Base-by-base conservation (phyloP, 1,140 invertebrate genomes). In the Leptinotarsa lineolata region DNA sequence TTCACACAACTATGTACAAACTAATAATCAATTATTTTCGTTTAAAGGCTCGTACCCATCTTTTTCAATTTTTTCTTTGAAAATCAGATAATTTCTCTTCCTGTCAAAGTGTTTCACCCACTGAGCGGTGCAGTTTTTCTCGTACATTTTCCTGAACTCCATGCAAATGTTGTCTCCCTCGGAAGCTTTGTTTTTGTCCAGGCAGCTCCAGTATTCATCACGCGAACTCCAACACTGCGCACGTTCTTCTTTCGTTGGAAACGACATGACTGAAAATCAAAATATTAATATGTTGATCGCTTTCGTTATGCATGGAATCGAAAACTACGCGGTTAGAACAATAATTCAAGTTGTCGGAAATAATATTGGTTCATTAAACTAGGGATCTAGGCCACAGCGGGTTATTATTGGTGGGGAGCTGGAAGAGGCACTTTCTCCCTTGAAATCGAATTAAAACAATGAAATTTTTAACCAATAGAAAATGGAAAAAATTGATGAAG, bases 101-200 rank as follows among this genome's bases (percentile, higher is more conserved):
- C 94, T 89, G 86, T 97, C 94, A 86, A 98, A 98, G 86, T 98
- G 95, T 86, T 94, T 95, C 13, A 97, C 94, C 95, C 95, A 98
- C 84, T 93, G 91, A 16, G 89, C 83, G n/a, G 94, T 92, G 84
- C 95, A 98, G 18, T 89, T 90, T 67, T 89, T 88, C 88, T 95
- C 94, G 87, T 94, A 97, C 21, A 90, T 68, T 86, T 92, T 90
- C 72, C 94, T 90, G 76, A 93, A 85, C 81, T 92, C 87, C 75
- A 85, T 82, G 85, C 96, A 97, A 11, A 88, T 86, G 66, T 79
- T 81, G 46, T 84, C 74, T 54, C 77, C 76, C 20, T 77, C 78
- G 46, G 84, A 79, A 77, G 78, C 84, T 75, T 86, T 85, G 73
- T 79, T 79, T 79, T 78, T 83, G 84, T 95, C 93, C 72, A 97